Evolutionary conservation across 2,797 vertebrate species (phyloP).

Genomic region (Cyclura pinguis): DNA sequence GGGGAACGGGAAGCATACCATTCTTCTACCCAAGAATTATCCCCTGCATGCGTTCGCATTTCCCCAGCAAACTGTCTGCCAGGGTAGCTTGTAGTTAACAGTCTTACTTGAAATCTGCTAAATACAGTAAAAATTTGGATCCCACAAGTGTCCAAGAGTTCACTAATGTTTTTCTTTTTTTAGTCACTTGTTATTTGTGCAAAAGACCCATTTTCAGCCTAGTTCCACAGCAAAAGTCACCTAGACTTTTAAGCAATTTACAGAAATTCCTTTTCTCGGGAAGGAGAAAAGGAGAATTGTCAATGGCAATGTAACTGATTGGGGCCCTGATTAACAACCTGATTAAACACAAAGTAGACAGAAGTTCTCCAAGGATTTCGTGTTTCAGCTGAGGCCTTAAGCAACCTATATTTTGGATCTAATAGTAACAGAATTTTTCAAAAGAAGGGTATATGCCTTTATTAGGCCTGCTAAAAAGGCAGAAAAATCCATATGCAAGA

Average conservation of each 20-base stretch:
- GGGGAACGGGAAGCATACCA: background rate
- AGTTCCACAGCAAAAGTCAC: background rate
- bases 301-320: constrained; percentile 5
- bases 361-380: background rate
- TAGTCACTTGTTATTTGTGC: background rate
- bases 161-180: background rate
- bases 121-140: constrained; percentile 1
- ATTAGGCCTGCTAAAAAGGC: background rate
- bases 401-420: constrained; percentile 4
- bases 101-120: background rate
- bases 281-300: constrained; percentile 5
- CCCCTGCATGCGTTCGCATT: background rate
- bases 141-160: background rate
- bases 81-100: background rate
- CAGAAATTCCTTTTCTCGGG: background rate
- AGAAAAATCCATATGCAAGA: too few species aligned
- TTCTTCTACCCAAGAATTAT: background rate
- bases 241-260: background rate
- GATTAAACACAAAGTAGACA: background rate
- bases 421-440: background rate
- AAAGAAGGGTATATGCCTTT: background rate
- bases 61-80: background rate
- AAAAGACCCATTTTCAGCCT: fast-evolving
- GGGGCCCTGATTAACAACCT: background rate
- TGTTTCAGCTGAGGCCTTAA: background rate